phyloP scores from a whole-genome alignment of 2,797 vertebrate genomes.

The Rallus crepitans region DNA sequence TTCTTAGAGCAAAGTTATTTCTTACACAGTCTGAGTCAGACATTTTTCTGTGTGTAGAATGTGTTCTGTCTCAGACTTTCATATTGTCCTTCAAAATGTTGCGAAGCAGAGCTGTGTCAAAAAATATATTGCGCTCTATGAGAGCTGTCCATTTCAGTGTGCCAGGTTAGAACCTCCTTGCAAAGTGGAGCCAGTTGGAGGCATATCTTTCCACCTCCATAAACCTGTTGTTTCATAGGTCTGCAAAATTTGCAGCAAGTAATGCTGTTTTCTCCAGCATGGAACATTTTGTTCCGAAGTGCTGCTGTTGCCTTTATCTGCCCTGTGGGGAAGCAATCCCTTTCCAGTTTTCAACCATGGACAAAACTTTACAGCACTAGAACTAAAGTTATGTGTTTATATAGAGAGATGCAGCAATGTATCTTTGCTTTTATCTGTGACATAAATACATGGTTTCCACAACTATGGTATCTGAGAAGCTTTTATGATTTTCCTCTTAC shows the following conservation, averaged over 20 bases:
- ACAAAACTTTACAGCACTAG: neutral
- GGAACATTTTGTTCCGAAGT: constrained; percentile 15
- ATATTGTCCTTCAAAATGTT: neutral
- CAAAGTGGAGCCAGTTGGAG: neutral
- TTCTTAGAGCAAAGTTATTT: neutral
- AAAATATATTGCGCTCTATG: neutral
- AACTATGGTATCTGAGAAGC: neutral
- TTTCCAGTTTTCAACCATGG: neutral
- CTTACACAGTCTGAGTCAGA: constrained; percentile 1
- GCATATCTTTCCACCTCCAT: neutral
- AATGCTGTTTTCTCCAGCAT: neutral
- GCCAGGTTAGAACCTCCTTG: neutral
- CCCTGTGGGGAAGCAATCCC: neutral
- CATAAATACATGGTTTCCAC: neutral
- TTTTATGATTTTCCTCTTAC: neutral
- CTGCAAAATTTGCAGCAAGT: neutral
- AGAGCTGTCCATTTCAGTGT: neutral
- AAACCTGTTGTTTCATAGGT: neutral
- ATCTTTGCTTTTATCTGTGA: neutral
- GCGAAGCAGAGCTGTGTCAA: neutral
- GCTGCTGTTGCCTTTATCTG: neutral
- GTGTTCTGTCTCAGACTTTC: neutral
- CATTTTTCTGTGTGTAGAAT: neutral
- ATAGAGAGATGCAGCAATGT: neutral
- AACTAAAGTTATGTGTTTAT: neutral